Evolutionary conservation across 2,888 invertebrate genomes (phyloP), one percentile per base, ranked within the genome.

Genomic region (Polydrusus pterygomalis): DNA sequence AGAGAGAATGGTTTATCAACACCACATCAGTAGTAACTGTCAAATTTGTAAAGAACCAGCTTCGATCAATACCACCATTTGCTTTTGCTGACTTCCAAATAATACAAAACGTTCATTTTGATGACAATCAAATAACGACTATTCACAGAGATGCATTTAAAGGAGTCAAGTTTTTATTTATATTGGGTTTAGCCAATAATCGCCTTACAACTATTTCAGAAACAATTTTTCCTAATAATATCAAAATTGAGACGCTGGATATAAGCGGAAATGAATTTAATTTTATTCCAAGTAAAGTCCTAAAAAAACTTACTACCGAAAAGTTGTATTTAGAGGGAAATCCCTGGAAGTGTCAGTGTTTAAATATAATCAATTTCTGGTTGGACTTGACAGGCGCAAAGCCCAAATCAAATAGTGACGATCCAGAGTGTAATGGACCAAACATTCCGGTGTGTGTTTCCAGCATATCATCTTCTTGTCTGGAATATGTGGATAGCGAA

Each of bases 301-400:
- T 83, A 25, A 62, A 76, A 8, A 80, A 81, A 69, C 9, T 83
- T 1, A 54, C 77, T 9, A 78, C 81, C 6, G 70, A 77, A 0
- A 74, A 72, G 15, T 47, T 82, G 9, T 63, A 70, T n/a, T 38
- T 83, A 13, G 79, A 81, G n/a, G 79, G 79, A n/a, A 84, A 84
- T 74, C 84, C 84, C n/a, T 83, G 83, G 83, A 83, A 77, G 54
- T 84, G 84, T 71, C 78, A 80, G 8, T 84, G 84, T 75, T 78
- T 81, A 38, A 77, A 80, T 47, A 45, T 69, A 10, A 78, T 83
- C 18, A 38, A 71, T 40, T 56, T 74, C 38, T 83, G 84, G 84
- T 64, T 82, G 40, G 56, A 70, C 25, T 47, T 43, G 6, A 82
- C 68, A 15, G 79, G 78, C n/a, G 80, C 77, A 7, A 80, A 3